Evolutionary conservation across 2,888 invertebrate genomes (phyloP).

Genomic region (Lampropteryx suffumata): DNA sequence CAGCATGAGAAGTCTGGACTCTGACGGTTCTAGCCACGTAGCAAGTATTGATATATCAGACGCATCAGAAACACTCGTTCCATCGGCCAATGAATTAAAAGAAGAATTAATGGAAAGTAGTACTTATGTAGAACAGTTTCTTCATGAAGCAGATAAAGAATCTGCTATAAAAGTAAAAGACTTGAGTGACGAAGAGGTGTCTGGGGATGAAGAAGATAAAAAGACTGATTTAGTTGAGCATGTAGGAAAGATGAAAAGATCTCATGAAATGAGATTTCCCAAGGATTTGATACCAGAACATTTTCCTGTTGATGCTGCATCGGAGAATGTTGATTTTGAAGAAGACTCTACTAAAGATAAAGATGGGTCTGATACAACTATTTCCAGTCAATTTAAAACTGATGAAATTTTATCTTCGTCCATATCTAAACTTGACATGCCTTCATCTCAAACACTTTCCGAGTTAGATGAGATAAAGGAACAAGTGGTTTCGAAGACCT

Average conservation of each 20-base stretch:
- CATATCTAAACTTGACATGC: constrained; percentile 71
- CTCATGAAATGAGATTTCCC: constrained; percentile 95
- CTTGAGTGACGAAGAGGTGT: constrained; percentile 76
- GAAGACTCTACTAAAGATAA: constrained; percentile 70
- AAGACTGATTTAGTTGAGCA: constrained; percentile 78
- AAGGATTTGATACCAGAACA: constrained; percentile 78
- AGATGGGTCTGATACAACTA: constrained; percentile 71
- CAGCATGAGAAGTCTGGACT: constrained; percentile 94
- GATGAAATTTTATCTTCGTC: constrained; percentile 73
- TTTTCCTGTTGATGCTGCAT: constrained; percentile 64
- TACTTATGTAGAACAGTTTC: constrained; percentile 81
- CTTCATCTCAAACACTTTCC: constrained; percentile 60
- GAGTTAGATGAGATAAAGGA: constrained; percentile 58
- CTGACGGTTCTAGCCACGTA: constrained; percentile 93
- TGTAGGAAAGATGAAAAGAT: constrained; percentile 91
- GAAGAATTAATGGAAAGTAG: constrained; percentile 87
- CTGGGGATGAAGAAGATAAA: constrained; percentile 82
- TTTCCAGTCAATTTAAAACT: constrained; percentile 74
- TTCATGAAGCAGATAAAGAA: constrained; percentile 69
- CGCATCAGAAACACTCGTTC: constrained; percentile 95
- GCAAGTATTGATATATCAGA: constrained; percentile 96
- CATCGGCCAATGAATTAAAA: constrained; percentile 92
- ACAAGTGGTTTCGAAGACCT: constrained; percentile 47
- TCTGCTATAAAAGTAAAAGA: constrained; percentile 65
- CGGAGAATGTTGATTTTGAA: constrained; percentile 71